A percentile compares a stretch with the other conserved stretches of the same genome.
phyloP scores from a whole-genome alignment of 1,140 invertebrate genomes.

The Temnothorax longispinosus region DNA sequence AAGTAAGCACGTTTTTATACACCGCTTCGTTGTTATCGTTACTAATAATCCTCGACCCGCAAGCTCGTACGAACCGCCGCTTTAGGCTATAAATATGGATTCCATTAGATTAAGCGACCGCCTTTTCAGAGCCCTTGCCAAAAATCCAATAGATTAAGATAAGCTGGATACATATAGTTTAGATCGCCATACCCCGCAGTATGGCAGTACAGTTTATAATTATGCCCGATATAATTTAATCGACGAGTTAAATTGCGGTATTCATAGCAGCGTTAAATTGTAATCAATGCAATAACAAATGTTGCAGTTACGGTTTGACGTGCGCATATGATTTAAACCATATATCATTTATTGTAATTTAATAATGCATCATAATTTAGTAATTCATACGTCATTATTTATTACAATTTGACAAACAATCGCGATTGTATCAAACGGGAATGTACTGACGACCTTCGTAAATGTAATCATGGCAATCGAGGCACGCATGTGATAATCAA shows the following conservation, averaged over 20 bases:
- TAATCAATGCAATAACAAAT: slow-evolving; percentile 8
- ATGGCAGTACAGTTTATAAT: slow-evolving; percentile 22
- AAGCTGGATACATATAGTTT: slow-evolving; percentile 32
- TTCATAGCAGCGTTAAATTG: slow-evolving; percentile 10
- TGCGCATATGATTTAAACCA: slow-evolving; percentile 1
- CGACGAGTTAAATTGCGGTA: slow-evolving; percentile 3
- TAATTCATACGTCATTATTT: not conserved
- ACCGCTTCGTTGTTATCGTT: slow-evolving; percentile 23
- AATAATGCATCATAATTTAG: not conserved
- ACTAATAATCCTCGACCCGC: slow-evolving; percentile 44
- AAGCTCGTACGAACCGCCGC: slow-evolving; percentile 29
- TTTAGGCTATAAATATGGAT: slow-evolving; percentile 56
- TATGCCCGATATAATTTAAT: not conserved
- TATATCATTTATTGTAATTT: slow-evolving; percentile 18
- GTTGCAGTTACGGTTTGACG: not conserved
- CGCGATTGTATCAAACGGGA: slow-evolving; percentile 8
- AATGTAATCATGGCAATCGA: slow-evolving; percentile 27
- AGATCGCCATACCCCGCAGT: not conserved
- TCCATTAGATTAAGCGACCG: slow-evolving; percentile 47
- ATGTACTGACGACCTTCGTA: slow-evolving; percentile 8
- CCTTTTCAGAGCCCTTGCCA: slow-evolving; percentile 2
- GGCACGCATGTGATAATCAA: slow-evolving; percentile 49
- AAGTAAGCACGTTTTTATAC: not conserved
- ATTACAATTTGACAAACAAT: slow-evolving; percentile 19
- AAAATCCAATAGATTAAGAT: slow-evolving; percentile 47